phyloP scores from a whole-genome alignment of 2,113 vertebrate genomes.

The Himantopus leucocephalus region DNA sequence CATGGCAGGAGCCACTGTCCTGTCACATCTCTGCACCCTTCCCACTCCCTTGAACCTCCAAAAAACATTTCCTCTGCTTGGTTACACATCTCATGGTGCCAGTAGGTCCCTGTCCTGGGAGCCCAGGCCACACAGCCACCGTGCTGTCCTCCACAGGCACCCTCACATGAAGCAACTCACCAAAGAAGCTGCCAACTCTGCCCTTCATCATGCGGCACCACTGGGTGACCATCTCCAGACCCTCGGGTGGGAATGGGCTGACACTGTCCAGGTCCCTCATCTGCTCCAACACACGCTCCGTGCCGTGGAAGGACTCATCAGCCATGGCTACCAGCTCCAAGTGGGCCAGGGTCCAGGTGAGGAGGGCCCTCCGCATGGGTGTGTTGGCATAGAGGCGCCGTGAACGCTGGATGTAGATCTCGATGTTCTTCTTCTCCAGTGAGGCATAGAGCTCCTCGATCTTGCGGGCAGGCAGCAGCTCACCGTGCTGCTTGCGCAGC shows the following conservation, averaged over 20 bases:
- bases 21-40: neutral
- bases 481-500: slow-evolving; percentile 92
- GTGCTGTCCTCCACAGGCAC: neutral
- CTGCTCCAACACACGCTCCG: slow-evolving; percentile 84
- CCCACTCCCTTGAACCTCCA: neutral
- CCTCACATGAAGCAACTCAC: slow-evolving; percentile 71
- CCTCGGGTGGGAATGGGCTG: slow-evolving; percentile 90
- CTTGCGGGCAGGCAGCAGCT: slow-evolving; percentile 93
- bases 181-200: slow-evolving; percentile 84
- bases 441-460: slow-evolving; percentile 97
- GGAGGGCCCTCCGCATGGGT: slow-evolving; percentile 91
- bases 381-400: slow-evolving; percentile 93
- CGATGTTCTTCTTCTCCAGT: slow-evolving; percentile 95
- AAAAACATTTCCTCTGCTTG: neutral
- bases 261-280: slow-evolving; percentile 85
- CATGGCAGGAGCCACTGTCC: neutral
- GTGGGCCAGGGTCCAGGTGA: slow-evolving; percentile 90
- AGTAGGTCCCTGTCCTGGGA: neutral
- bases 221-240: slow-evolving; percentile 87
- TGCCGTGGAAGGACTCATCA: slow-evolving; percentile 86
- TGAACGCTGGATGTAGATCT: slow-evolving; percentile 98
- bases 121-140: neutral
- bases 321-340: slow-evolving; percentile 88
- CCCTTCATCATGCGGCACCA: slow-evolving; percentile 94
- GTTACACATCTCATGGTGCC: fast-evolving